These are phyloP conservation scores for Bombus sibiricus DNA, from an alignment of 1,140 invertebrate genomes.

Conservation along the genomic window DNA sequence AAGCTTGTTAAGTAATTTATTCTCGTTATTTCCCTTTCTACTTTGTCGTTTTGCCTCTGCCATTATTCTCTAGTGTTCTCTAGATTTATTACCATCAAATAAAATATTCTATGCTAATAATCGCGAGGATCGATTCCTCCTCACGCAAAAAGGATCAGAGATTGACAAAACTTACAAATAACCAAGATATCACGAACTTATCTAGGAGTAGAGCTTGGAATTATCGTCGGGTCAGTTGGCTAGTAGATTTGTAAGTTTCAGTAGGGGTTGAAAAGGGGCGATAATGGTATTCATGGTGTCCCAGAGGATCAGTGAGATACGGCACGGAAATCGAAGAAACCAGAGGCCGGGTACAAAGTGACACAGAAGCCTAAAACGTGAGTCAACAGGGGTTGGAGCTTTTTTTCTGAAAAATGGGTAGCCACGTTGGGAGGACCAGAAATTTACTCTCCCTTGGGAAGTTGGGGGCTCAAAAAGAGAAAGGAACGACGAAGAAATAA, in stretches of 20 bases:
- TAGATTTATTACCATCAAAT: background rate
- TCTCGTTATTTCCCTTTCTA: background rate
- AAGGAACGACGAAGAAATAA: conserved; percentile 32
- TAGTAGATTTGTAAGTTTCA: conserved; percentile 3
- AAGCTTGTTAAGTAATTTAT: conserved; percentile 3
- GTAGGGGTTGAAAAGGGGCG: background rate
- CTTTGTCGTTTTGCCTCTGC: background rate
- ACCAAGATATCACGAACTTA: background rate
- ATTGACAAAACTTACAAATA: background rate
- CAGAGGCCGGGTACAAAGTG: background rate
- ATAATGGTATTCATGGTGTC: conserved; percentile 39
- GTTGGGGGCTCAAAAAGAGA: background rate
- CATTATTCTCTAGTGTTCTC: background rate
- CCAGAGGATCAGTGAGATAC: conserved; percentile 1
- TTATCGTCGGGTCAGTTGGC: background rate
- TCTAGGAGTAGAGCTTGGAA: background rate
- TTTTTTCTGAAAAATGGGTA: conserved; percentile 21
- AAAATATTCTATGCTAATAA: background rate
- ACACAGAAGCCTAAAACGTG: background rate
- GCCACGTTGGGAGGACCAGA: background rate
- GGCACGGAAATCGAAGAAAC: background rate
- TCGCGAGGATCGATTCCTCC: too few relatives aligned
- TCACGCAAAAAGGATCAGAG: background rate
- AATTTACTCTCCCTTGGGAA: conserved; percentile 48
- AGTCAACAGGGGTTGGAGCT: background rate